Conservation (phyloP, 2,888 invertebrate species). For the Chaetogeoica ovagalla region DNA sequence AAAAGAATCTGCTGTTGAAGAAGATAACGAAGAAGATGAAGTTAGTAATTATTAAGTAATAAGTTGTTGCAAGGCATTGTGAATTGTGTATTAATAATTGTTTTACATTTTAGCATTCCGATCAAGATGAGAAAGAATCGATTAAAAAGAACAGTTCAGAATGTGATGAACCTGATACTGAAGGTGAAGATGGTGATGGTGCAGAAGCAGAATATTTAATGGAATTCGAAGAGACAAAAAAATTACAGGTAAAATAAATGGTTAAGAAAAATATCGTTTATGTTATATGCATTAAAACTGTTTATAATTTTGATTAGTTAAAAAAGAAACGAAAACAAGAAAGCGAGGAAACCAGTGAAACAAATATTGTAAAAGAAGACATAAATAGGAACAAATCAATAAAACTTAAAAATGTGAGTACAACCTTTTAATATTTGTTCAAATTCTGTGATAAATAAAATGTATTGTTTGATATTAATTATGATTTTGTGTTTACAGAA, state of each 20-base stretch:
- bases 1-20: neutral
- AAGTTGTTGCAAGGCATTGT: neutral
- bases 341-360: neutral
- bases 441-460: neutral
- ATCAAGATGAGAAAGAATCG: constrained; percentile 14
- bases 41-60: constrained; percentile 8
- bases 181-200: constrained; percentile 43
- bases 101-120: constrained; percentile 15
- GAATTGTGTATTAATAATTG: neutral
- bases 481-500: constrained; percentile 28
- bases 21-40: constrained; percentile 28
- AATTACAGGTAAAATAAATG: constrained; percentile 35
- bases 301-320: constrained; percentile 15
- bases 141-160: constrained; percentile 13
- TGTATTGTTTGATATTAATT: constrained; percentile 2
- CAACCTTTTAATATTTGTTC: neutral
- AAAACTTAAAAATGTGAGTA: constrained; percentile 27
- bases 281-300: neutral
- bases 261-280: neutral
- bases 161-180: constrained; percentile 5
- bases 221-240: constrained; percentile 44
- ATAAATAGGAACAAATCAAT: neutral
- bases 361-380: neutral
- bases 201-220: constrained; percentile 51
- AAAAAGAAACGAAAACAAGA: constrained; percentile 33